Conservation (phyloP, 1,140 invertebrate genomes). For the Zeugodacus cucurbitae region DNA sequence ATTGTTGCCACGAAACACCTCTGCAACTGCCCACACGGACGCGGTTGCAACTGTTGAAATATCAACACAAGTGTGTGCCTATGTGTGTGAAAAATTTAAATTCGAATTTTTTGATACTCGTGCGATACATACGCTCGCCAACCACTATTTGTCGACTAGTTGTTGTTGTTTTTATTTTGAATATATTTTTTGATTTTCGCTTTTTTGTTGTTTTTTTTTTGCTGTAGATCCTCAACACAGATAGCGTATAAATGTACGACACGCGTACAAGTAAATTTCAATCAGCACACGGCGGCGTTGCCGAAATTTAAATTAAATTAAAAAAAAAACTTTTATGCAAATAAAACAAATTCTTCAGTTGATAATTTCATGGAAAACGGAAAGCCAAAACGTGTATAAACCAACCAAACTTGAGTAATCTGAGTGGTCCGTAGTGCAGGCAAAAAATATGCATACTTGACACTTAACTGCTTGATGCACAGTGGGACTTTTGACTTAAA, state of each 20-base stretch:
- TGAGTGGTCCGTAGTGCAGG: not conserved
- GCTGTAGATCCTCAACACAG: not conserved
- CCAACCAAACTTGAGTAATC: not conserved
- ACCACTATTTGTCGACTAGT: not conserved
- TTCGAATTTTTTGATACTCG: constrained; percentile 28
- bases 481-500: not conserved
- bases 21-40: constrained; percentile 14
- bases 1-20: constrained; percentile 13
- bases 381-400: not conserved
- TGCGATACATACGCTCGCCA: not conserved
- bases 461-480: not conserved
- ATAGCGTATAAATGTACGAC: constrained; percentile 26
- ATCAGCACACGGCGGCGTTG: not conserved
- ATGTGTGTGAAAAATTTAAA: constrained; percentile 18
- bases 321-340: not conserved
- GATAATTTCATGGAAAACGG: constrained; percentile 6
- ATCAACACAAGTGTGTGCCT: not conserved
- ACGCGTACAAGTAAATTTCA: constrained; percentile 25
- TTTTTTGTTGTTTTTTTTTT: not conserved
- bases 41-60: not conserved
- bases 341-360: not conserved
- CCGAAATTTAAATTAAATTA: not conserved
- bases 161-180: not conserved
- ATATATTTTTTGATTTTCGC: not conserved
- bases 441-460: not conserved